These are phyloP conservation scores for Hydrotaea diabolus DNA, from an alignment of 2,888 invertebrate species.

Conservation along the genomic window DNA sequence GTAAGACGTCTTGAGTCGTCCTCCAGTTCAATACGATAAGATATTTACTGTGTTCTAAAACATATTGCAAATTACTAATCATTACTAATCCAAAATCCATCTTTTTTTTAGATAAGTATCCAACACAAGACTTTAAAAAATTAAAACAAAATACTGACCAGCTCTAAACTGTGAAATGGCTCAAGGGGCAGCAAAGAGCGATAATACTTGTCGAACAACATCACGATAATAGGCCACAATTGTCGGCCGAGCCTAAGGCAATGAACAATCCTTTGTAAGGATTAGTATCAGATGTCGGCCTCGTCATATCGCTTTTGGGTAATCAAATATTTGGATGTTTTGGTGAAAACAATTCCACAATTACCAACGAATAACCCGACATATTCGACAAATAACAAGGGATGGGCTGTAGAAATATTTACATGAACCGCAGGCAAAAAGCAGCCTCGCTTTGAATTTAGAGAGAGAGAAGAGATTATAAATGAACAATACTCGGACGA, in stretches of 20 bases:
- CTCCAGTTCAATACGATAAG: too few species aligned
- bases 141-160: too few species aligned
- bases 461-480: background rate
- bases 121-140: background rate
- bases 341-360: slow-evolving; percentile 29
- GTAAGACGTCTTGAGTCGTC: too few species aligned
- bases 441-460: background rate
- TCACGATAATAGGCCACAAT: slow-evolving; percentile 10
- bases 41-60: too few species aligned
- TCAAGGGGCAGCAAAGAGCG: background rate
- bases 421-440: background rate
- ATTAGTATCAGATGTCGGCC: background rate
- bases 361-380: slow-evolving; percentile 7
- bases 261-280: background rate
- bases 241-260: slow-evolving; percentile 11
- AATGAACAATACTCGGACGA: background rate
- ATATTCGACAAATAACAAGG: slow-evolving; percentile 10
- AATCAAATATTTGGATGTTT: slow-evolving; percentile 27
- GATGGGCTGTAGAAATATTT: slow-evolving; percentile 13
- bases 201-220: background rate
- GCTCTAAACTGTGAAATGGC: background rate
- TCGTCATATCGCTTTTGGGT: background rate
- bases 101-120: background rate
- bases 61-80: too few species aligned
- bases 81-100: too few species aligned